Conservation (phyloP, 2,797 vertebrate genomes). For the Sebastes vulpes region DNA sequence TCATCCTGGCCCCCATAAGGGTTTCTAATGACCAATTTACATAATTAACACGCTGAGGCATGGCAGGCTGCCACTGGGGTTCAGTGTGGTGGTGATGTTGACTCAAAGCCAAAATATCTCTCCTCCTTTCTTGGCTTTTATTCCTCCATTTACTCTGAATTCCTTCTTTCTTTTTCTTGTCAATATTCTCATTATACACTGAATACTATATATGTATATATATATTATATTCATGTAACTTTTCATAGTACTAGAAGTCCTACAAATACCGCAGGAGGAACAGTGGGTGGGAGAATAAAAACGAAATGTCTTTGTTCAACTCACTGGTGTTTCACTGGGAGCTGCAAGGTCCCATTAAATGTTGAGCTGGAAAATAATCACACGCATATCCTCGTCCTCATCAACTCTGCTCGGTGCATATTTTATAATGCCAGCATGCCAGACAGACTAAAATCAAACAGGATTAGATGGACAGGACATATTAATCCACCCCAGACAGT, state of each 20-base stretch:
- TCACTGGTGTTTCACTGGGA: background rate
- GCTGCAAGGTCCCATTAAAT: background rate
- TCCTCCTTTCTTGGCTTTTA: constrained; percentile 4
- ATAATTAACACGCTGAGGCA: constrained; percentile 77
- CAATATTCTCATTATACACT: background rate
- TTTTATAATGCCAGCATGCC: background rate
- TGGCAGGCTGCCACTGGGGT: constrained; percentile 51
- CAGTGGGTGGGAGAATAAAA: background rate
- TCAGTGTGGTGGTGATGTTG: constrained; percentile 7
- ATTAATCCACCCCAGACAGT: constrained; percentile 48
- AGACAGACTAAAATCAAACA: constrained; percentile 56
- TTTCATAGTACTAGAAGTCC: no score
- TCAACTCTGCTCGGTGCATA: background rate
- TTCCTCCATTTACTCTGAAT: constrained; percentile 17
- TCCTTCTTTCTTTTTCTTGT: constrained; percentile 6
- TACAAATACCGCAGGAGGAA: no score
- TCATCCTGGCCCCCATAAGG: constrained; percentile 53
- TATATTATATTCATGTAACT: no score
- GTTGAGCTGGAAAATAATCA: background rate
- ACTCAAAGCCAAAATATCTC: constrained; percentile 28
- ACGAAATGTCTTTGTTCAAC: background rate
- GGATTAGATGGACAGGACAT: constrained; percentile 56
- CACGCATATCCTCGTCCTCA: background rate
- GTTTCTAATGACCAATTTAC: constrained; percentile 77
- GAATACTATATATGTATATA: background rate